Evolutionary conservation across 2,797 vertebrate genomes (phyloP).

Genomic region (Enteromius afrohamiltoni): DNA sequence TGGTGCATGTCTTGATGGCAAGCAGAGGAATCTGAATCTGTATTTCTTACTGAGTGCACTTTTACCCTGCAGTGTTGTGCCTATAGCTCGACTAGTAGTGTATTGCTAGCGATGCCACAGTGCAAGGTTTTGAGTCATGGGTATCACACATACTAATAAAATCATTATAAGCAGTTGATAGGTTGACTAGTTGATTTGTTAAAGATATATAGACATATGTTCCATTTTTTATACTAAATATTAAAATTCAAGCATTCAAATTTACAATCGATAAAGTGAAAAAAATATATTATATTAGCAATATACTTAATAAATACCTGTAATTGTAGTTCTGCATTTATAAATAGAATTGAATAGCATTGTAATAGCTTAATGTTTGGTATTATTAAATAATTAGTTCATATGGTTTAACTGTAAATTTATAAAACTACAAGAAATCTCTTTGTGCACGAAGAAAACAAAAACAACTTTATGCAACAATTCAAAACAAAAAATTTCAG

Average conservation of each 20-base stretch:
- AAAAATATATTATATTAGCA: too few species aligned
- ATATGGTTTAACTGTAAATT: too few species aligned
- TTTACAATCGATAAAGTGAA: too few species aligned
- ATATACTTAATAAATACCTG: too few species aligned
- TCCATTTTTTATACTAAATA: too few species aligned
- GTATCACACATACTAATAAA: background rate
- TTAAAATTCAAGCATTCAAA: too few species aligned
- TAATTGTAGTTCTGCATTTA: too few species aligned
- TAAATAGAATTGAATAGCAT: too few species aligned
- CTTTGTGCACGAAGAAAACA: background rate
- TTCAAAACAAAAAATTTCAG: too few species aligned
- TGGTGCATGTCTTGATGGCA: conserved; percentile 11
- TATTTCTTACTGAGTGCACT: background rate
- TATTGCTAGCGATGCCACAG: background rate
- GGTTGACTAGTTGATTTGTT: background rate
- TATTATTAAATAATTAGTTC: too few species aligned
- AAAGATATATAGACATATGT: too few species aligned
- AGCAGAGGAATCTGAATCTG: background rate
- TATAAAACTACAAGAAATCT: background rate
- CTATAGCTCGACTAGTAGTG: background rate
- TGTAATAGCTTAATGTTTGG: too few species aligned
- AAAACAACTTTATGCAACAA: background rate
- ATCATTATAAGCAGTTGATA: background rate
- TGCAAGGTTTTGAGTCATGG: background rate
- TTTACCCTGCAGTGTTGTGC: background rate